These are phyloP conservation scores for Adelognathus sp. DNA, from an alignment of 2,888 invertebrate species.

Conservation along the genomic window DNA sequence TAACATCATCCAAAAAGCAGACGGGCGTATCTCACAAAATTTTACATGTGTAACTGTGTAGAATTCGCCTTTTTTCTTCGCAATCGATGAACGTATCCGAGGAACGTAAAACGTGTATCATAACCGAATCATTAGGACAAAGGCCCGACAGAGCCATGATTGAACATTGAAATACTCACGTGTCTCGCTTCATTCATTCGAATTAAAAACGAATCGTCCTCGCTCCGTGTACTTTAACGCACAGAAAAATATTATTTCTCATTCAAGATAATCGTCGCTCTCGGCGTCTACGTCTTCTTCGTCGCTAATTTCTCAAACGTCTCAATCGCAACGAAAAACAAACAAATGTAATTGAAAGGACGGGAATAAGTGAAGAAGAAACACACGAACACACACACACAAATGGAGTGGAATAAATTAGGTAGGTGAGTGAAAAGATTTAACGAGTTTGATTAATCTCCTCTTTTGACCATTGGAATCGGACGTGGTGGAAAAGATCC, in stretches of 20 bases:
- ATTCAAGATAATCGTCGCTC: slow-evolving; percentile 56
- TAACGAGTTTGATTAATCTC: background rate
- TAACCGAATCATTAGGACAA: too few relatives aligned
- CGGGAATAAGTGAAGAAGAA: background rate
- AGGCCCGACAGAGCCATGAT: too few relatives aligned
- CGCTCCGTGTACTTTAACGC: background rate
- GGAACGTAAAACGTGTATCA: too few relatives aligned
- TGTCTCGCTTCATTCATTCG: background rate
- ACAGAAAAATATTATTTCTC: background rate
- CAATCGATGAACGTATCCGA: too few relatives aligned
- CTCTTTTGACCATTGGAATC: slow-evolving; percentile 13
- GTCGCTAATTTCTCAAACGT: slow-evolving; percentile 44
- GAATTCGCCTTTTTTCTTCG: too few relatives aligned
- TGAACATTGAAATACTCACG: background rate
- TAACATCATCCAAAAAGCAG: too few relatives aligned
- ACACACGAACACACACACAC: too few relatives aligned
- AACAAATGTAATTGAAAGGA: background rate
- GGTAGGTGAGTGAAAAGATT: background rate
- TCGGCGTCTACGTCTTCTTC: slow-evolving; percentile 57
- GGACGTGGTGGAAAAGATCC: slow-evolving; percentile 14
- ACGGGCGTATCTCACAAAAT: too few relatives aligned
- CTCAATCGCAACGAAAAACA: slow-evolving; percentile 4
- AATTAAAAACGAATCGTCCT: background rate
- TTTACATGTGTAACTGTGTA: too few relatives aligned
- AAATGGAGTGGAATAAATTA: background rate